Evolutionary conservation across 23 tunicate species (phyloP), one percentile per base, ranked within the genome.

Genomic region (Ciona savignyi): DNA sequence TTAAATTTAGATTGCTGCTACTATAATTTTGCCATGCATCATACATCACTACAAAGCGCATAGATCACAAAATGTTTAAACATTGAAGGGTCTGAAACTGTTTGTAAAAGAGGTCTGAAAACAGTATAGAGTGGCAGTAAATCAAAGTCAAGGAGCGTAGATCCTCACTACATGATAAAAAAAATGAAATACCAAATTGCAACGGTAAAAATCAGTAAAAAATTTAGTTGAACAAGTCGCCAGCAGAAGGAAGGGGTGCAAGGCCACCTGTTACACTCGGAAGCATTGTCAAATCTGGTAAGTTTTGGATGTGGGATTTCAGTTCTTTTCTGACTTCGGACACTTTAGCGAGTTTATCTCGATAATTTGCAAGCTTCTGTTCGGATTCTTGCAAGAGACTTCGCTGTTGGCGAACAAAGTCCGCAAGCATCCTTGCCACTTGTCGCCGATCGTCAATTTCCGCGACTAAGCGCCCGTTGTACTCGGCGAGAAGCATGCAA

Each of bases 241-340:
- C 96, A 49, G 96, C 96, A 0, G 96, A 88, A 25, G 96, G 96
- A 66, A 88, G 70, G 15, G 96, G 96, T 34, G 96, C 96, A 25
- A 88, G 67, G 6, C 88, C 88, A 2, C 96, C 96, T 1, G 96
- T 88, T 3, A 82, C 96, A 78, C 88, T 88, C 19, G 88, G 88
- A 26, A 90, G 80, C 90, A 83, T 90, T 48, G 90, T 76, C n/a
- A 90, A 63, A 79, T 90, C 97, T 1, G 97, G 97, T 32, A 90
- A 49, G 65, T 81, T 90, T 68, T 90, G 85, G 30, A 90, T 71
- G 42, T 90, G 97, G 23, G 89, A 76, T 56, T 90, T 83, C 51
- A 90, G 75, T 33, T 90, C 90, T 65, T 83, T 90, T 23, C 90
- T 70, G 0, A 83, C 90, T 74, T 79, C 90, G 0, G 86, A 71